A percentile compares a stretch with the other conserved stretches of the same genome.
Conservation (phyloP, 2,797 vertebrate genomes). For the Tinamus major region DNA sequence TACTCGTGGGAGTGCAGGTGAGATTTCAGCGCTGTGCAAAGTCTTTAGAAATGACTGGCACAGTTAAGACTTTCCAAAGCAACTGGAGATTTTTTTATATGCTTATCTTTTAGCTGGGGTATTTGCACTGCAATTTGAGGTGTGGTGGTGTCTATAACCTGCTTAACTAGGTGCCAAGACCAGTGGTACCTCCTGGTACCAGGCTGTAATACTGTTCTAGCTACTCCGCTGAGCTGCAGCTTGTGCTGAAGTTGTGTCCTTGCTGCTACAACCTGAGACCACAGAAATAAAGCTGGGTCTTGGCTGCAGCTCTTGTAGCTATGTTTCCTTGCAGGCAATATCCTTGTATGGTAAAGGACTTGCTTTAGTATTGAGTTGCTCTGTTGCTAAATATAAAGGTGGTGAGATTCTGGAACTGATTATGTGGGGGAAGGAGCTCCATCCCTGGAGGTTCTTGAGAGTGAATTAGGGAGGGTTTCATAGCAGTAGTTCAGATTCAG, state of each 20-base stretch:
- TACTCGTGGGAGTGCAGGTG: not conserved
- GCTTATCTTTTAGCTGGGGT: not conserved
- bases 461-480: not conserved
- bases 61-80: not conserved
- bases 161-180: not conserved
- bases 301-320: not conserved
- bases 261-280: constrained; percentile 39
- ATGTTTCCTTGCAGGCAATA: constrained; percentile 32
- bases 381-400: constrained; percentile 63
- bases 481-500: not conserved
- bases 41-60: not conserved
- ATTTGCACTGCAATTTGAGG: constrained; percentile 22
- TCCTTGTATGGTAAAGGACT: constrained; percentile 62
- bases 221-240: not conserved
- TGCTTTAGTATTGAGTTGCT: not conserved
- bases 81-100: not conserved
- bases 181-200: not conserved
- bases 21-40: constrained; percentile 1
- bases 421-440: not conserved
- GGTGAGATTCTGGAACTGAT: not conserved
- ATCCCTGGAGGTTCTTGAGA: not conserved
- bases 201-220: not conserved
- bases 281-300: not conserved
- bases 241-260: not conserved
- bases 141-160: constrained; percentile 5